phyloP scores from a whole-genome alignment of 2,113 vertebrate genomes.

The Bucco capensis region DNA sequence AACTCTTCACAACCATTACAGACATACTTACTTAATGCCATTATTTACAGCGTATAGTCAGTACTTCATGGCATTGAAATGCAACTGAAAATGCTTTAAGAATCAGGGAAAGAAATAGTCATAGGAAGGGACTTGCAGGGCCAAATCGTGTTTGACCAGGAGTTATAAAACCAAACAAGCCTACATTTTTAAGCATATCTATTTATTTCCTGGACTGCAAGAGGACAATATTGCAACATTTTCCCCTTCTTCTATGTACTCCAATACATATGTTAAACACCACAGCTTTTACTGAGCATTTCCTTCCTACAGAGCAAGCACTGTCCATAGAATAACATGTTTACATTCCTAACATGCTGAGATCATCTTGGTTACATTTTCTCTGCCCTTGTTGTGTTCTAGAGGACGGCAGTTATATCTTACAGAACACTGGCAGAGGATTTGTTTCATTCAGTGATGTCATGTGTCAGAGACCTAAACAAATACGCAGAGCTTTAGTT shows the following conservation, averaged over 20 bases:
- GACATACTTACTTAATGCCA: not conserved
- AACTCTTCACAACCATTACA: not conserved
- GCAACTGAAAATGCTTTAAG: not conserved
- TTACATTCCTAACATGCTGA: slow-evolving; percentile 47
- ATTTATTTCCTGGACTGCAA: not conserved
- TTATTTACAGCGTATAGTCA: not conserved
- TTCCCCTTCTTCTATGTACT: slow-evolving; percentile 44
- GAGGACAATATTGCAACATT: slow-evolving; percentile 19
- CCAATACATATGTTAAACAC: slow-evolving; percentile 30
- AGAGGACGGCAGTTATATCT: slow-evolving; percentile 19
- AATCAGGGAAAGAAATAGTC: not conserved
- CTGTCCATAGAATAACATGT: not conserved
- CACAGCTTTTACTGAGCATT: slow-evolving; percentile 44
- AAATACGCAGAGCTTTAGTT: slow-evolving; percentile 27
- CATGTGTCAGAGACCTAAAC: slow-evolving; percentile 23
- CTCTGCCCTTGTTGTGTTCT: slow-evolving; percentile 35
- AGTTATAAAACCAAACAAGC: not conserved
- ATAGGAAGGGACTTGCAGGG: not conserved
- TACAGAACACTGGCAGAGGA: not conserved
- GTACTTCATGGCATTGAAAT: not conserved
- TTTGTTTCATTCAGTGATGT: slow-evolving; percentile 23
- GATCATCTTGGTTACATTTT: slow-evolving; percentile 52
- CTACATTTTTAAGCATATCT: not conserved
- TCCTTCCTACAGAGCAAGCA: slow-evolving; percentile 52
- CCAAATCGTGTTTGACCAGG: not conserved